Evolutionary conservation across 2,888 invertebrate genomes (phyloP), one percentile per base, ranked within the genome.

Genomic region (Eupithecia vulgata): DNA sequence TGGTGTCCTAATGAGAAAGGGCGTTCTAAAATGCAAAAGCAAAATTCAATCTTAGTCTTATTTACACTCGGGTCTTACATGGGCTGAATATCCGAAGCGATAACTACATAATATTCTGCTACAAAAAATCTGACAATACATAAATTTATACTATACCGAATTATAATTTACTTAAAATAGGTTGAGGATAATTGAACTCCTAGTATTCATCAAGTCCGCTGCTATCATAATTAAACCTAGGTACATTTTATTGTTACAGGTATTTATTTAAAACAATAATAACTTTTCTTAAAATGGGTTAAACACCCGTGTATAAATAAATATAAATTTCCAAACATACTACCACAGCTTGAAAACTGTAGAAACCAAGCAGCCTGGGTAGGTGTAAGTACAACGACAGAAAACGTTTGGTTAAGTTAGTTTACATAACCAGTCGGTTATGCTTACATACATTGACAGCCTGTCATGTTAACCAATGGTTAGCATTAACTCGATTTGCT

Each of bases 281-380:
- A 61, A 66, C 17, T 45, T 65, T n/a, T 5, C 30, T 48, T 68
- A 68, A 71, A 69, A 65, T 15, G 59, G 72, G 69, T 75, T 64
- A 70, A 72, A 34, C 62, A 67, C 67, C 69, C 67, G 34, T 72
- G 62, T 72, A 72, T 69, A 74, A 71, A 72, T 75, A 75, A 74
- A 75, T 72, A 71, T 15, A 67, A 67, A 37, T 64, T 67, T 74
- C 70, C 66, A 45, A 69, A n/a, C 42, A 71, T 69, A 72, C 71
- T 45, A 37, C 21, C 67, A 67, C 52, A 71, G 30, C 52, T 69
- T 30, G 6, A 59, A 30, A 30, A 48, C n/a, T n/a, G 21, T 8
- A 21, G 21, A 52, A 52, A 52, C 21, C 10, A 10, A 21, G 21
- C 48, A 4, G 10, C 21, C 57, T 57, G 5, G 21, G 48, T 15